A percentile compares a stretch with the other conserved stretches of the same genome.
These are phyloP conservation scores for Paedocypris sp. DNA, from an alignment of 2,113 vertebrate genomes.

Conservation along the genomic window DNA sequence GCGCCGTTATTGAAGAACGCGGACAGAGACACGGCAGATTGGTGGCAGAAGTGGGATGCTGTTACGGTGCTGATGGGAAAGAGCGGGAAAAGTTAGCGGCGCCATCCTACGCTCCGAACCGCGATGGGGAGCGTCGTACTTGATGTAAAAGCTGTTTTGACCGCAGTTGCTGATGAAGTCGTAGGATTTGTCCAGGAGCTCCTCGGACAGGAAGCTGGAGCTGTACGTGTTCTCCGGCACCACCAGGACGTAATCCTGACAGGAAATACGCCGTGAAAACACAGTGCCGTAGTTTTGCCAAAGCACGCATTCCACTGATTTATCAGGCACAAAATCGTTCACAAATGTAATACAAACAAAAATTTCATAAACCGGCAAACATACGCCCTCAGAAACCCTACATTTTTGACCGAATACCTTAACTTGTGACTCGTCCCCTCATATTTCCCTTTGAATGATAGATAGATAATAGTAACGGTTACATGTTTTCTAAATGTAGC, in stretches of 20 bases:
- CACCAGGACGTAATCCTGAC: constrained; percentile 80
- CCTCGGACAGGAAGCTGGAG: constrained; percentile 75
- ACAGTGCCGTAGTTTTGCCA: no score
- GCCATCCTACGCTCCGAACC: not conserved
- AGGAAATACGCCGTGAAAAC: no score
- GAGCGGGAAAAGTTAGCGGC: not conserved
- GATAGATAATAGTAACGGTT: no score
- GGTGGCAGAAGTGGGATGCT: constrained; percentile 69
- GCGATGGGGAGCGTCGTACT: constrained; percentile 65
- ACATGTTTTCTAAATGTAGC: no score
- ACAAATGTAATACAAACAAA: constrained; percentile 2
- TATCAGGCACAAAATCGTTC: no score
- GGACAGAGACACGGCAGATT: constrained; percentile 74
- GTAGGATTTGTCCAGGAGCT: constrained; percentile 87
- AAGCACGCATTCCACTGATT: no score
- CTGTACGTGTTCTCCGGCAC: constrained; percentile 79
- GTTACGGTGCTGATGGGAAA: constrained; percentile 57
- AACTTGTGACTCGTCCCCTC: no score
- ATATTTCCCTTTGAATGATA: no score
- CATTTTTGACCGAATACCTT: no score
- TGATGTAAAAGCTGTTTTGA: constrained; percentile 80
- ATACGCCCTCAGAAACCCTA: no score
- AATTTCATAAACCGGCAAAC: no score
- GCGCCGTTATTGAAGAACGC: constrained; percentile 92
- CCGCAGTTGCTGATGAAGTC: constrained; percentile 92